Evolutionary conservation across 2,113 vertebrate species (phyloP).

Genomic region (Furnarius figulus): DNA sequence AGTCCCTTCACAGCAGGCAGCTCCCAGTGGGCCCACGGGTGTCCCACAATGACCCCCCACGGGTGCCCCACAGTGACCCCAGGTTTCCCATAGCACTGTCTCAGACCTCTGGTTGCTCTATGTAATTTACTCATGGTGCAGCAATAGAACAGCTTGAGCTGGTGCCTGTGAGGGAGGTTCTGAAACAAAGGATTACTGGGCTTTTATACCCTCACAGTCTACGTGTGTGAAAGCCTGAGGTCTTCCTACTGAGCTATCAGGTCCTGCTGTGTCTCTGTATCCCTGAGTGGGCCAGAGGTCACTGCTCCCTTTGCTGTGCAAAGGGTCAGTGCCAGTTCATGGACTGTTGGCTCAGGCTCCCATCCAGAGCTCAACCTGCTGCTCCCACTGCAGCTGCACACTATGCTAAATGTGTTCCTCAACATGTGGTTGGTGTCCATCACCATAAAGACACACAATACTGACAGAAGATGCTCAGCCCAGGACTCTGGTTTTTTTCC

Average conservation of each 20-base stretch:
- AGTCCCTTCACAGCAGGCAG: not conserved
- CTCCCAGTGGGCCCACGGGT: no score
- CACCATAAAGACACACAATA: not conserved
- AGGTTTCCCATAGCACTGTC: not conserved
- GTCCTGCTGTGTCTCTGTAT: not conserved
- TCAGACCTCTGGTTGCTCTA: not conserved
- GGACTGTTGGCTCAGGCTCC: fast-evolving
- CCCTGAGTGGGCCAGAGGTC: not conserved
- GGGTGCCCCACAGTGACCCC: not conserved
- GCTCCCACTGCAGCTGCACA: not conserved
- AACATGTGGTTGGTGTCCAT: not conserved
- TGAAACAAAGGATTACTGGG: not conserved
- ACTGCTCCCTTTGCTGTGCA: not conserved
- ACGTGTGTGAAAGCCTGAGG: not conserved
- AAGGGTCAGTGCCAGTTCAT: not conserved
- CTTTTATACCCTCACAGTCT: not conserved
- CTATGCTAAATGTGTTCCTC: not conserved
- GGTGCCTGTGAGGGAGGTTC: no score
- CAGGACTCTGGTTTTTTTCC: not conserved
- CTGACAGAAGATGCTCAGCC: not conserved
- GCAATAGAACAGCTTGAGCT: not conserved
- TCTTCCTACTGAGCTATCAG: not conserved
- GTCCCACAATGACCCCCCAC: not conserved
- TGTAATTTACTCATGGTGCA: not conserved
- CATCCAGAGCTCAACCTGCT: not conserved